phyloP scores from a whole-genome alignment of 2,113 vertebrate genomes.

The Phalacrocorax aristotelis region DNA sequence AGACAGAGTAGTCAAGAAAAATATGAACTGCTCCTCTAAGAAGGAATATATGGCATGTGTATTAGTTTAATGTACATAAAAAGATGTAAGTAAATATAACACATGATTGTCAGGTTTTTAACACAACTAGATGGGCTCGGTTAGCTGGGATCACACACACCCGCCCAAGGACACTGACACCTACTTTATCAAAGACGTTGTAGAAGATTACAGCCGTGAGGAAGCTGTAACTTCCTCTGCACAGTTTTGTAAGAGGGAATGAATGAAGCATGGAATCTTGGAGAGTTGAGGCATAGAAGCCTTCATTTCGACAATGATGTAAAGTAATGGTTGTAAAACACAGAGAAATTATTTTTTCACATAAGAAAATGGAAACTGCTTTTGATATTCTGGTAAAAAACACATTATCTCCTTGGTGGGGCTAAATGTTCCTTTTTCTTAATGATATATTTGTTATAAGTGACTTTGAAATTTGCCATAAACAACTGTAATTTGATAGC shows the following conservation, averaged over 20 bases:
- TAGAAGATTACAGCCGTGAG: neutral
- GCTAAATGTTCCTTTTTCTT: neutral
- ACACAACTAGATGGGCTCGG: neutral
- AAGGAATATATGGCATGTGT: no score
- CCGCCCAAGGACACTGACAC: neutral
- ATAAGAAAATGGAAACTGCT: neutral
- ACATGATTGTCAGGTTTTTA: accelerated
- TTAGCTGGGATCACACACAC: neutral
- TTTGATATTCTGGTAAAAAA: neutral
- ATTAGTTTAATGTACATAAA: neutral
- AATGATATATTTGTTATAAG: neutral
- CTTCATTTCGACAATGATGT: neutral
- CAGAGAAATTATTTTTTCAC: neutral
- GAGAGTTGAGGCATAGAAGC: neutral
- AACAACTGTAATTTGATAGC: neutral
- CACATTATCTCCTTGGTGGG: neutral
- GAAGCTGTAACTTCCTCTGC: neutral
- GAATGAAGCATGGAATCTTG: neutral
- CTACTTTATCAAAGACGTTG: neutral
- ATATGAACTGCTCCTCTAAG: neutral
- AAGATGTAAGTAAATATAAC: neutral
- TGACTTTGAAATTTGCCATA: neutral
- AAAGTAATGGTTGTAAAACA: neutral
- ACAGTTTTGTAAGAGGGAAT: neutral
- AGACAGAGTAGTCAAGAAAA: neutral